A percentile compares a stretch with the other conserved stretches of the same genome.
Evolutionary conservation across 2,113 vertebrate genomes (phyloP).

Genomic region (Aepyceros melampus): DNA sequence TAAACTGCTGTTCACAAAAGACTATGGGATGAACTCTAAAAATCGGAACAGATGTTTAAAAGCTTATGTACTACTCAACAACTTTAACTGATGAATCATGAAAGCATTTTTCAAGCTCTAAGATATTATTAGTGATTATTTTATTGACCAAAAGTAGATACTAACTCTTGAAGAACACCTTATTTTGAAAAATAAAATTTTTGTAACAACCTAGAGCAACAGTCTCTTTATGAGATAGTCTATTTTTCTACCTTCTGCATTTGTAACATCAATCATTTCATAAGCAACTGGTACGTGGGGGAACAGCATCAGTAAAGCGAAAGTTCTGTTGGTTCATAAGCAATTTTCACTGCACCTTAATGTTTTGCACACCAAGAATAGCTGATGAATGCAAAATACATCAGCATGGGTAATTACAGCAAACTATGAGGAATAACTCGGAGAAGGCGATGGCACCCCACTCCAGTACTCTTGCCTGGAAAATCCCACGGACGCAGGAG

Average conservation of each 20-base stretch:
- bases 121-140: constrained; percentile 15
- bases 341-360: not conserved
- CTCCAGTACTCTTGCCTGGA: too few species aligned
- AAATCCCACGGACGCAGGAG: too few species aligned
- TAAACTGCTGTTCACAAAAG: not conserved
- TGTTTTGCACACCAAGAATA: not conserved
- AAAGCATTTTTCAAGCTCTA: constrained; percentile 33
- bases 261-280: not conserved
- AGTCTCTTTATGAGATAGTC: not conserved
- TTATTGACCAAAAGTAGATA: not conserved
- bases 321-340: not conserved
- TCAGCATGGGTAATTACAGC: not conserved
- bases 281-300: not conserved
- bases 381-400: not conserved
- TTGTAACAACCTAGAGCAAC: not conserved
- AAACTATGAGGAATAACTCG: not conserved
- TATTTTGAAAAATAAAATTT: constrained; percentile 23
- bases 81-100: not conserved
- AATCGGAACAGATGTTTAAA: constrained; percentile 6
- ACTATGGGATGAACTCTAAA: not conserved
- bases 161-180: not conserved
- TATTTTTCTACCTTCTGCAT: not conserved
- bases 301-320: not conserved
- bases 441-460: too few species aligned
- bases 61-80: not conserved